Conservation (phyloP, 2,797 vertebrate species). For the Lepus oiostolus region DNA sequence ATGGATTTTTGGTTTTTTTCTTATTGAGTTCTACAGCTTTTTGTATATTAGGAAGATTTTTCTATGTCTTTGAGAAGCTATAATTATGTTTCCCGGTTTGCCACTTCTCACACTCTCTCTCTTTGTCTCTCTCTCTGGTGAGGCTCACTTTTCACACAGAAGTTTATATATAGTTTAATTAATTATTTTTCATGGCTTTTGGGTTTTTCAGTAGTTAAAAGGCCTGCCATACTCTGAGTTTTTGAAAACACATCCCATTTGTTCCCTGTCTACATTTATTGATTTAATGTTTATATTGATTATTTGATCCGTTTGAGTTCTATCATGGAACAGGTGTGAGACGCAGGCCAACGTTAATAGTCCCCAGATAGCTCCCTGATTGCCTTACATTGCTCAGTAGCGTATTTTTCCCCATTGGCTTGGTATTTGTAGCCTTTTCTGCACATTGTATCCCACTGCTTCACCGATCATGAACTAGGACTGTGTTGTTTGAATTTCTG, state of each 20-base stretch:
- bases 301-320: constrained; percentile 18
- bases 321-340: background rate
- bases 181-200: constrained; percentile 14
- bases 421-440: background rate
- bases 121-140: background rate
- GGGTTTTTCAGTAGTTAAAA: constrained; percentile 13
- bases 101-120: background rate
- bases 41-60: background rate
- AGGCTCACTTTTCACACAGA: constrained; percentile 1
- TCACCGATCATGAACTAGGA: background rate
- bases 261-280: constrained; percentile 11
- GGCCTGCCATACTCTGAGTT: background rate
- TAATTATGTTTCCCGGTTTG: constrained; percentile 30
- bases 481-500: background rate
- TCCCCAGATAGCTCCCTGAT: background rate
- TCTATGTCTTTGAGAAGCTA: constrained; percentile 33
- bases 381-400: background rate
- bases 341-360: background rate
- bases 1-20: constrained; percentile 33
- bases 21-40: constrained; percentile 5
- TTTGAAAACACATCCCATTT: constrained; percentile 43
- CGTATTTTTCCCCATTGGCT: background rate
- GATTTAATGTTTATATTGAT: constrained; percentile 52
- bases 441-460: background rate
- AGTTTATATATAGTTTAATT: constrained; percentile 39